Evolutionary conservation across 2,113 vertebrate species (phyloP).

Genomic region (Macrotis lagotis): DNA sequence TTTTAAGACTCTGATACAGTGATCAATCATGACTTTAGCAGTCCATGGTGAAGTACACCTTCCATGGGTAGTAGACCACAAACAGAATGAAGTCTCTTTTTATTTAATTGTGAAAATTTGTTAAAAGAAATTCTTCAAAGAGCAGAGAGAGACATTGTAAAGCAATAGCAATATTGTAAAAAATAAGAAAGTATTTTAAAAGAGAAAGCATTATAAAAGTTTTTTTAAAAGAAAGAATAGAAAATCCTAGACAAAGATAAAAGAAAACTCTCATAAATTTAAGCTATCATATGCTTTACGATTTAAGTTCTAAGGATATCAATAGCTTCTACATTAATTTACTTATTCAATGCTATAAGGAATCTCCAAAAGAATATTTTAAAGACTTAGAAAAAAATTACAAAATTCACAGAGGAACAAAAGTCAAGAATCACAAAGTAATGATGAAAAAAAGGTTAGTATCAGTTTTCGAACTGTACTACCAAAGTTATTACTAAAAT

Average conservation of each 20-base stretch:
- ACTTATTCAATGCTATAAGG: not conserved
- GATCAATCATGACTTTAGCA: not conserved
- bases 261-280: not conserved
- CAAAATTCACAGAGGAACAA: not conserved
- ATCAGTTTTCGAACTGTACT: not conserved
- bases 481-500: not conserved
- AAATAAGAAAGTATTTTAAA: not conserved
- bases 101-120: not conserved
- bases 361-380: not conserved
- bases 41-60: not conserved
- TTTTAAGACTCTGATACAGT: not conserved
- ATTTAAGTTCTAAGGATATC: not conserved
- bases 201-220: not conserved
- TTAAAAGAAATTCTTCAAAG: not conserved
- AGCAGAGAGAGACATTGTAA: not conserved
- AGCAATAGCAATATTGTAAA: not conserved
- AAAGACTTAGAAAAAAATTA: not conserved
- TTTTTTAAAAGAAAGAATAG: not conserved
- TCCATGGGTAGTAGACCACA: not conserved
- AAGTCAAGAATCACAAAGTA: not conserved
- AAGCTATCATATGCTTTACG: not conserved
- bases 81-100: not conserved
- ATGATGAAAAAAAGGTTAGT: not conserved
- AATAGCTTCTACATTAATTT: not conserved
- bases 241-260: not conserved